Base-by-base conservation (phyloP, 2,888 invertebrate genomes). In the Dendrolimus houi region DNA sequence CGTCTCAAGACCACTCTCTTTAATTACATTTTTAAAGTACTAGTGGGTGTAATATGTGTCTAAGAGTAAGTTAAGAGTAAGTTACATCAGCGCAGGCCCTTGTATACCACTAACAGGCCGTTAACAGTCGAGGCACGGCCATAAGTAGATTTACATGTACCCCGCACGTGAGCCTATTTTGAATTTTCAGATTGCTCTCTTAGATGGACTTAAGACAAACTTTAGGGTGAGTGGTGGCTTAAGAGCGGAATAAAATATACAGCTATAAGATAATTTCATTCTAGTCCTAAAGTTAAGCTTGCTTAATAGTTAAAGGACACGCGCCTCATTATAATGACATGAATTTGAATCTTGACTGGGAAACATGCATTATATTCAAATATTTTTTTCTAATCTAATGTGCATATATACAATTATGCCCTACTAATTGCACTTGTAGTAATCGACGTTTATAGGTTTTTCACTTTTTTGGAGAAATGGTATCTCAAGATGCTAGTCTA, bases 71-170 rank as follows among this genome's bases (percentile, higher is more conserved):
- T 29, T 29, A 29, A 29, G 29, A 29, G 29, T 6, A 29, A 47
- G 47, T 47, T 47, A 47, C 47, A 29, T 29, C 29, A 29, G 29
- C 6, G 29, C 29, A 47, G 12, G 47, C 9, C 9, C 47, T 52
- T 55, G 52, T 55, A 55, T 72, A 64, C 69, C 70, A 71, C 68
- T 62, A 71, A 60, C 68, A 74, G 63, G 68, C 66, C 66, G 72
- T 83, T 77, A 66, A 74, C 54, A 87, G 74, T 78, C 82, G 57
- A 62, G 71, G 69, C 85, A 85, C 81, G 83, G 68, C 64, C 68
- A 70, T 84, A 81, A 86, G 87, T 87, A 85, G 83, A 87, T 87
- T 87, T 86, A 85, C 87, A 85, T 87, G 87, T 86, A 69, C 69
- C 64, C 54, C 69, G 82, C 72, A 82, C 87, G 87, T 87, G 87